These are phyloP conservation scores for Drosophila tropicalis DNA, from an alignment of 1,140 invertebrate species.

Conservation along the genomic window DNA sequence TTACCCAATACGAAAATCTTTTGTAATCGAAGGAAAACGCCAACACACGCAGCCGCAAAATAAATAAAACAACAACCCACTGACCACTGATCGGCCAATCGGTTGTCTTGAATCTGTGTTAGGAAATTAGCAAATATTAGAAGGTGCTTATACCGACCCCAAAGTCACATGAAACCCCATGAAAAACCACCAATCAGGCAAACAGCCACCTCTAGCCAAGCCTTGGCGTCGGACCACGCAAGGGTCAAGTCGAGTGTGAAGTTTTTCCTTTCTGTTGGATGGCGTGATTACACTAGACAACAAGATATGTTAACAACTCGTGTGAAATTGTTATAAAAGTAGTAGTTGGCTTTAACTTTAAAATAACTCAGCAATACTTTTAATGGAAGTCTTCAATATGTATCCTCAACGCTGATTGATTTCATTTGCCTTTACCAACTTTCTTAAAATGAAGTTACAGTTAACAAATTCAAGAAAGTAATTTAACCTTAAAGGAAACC, in stretches of 20 bases:
- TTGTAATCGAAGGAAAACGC: slow-evolving; percentile 36
- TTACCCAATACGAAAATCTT: slow-evolving; percentile 51
- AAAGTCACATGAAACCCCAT: slow-evolving; percentile 21
- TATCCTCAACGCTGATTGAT: no score
- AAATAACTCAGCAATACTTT: no score
- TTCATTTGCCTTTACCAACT: no score
- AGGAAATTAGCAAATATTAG: slow-evolving; percentile 70
- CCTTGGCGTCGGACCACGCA: slow-evolving; percentile 38
- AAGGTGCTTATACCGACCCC: slow-evolving; percentile 52
- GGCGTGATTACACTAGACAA: slow-evolving; percentile 26
- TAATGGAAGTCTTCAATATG: no score
- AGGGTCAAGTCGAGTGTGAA: slow-evolving; percentile 67
- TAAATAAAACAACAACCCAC: not conserved
- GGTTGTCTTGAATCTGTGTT: slow-evolving; percentile 56
- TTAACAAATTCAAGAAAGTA: no score
- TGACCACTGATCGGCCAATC: slow-evolving; percentile 38
- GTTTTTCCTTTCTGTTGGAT: slow-evolving; percentile 27
- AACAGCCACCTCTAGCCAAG: slow-evolving; percentile 17
- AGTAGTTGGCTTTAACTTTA: no score
- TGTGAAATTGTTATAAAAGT: no score
- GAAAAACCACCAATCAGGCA: not conserved
- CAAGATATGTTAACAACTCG: not conserved
- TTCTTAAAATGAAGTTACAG: no score
- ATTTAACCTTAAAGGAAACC: no score
- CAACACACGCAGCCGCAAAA: slow-evolving; percentile 60